These are phyloP conservation scores for Rhinopithecus roxellana DNA, from an alignment of 2,113 vertebrate species.

Conservation along the genomic window DNA sequence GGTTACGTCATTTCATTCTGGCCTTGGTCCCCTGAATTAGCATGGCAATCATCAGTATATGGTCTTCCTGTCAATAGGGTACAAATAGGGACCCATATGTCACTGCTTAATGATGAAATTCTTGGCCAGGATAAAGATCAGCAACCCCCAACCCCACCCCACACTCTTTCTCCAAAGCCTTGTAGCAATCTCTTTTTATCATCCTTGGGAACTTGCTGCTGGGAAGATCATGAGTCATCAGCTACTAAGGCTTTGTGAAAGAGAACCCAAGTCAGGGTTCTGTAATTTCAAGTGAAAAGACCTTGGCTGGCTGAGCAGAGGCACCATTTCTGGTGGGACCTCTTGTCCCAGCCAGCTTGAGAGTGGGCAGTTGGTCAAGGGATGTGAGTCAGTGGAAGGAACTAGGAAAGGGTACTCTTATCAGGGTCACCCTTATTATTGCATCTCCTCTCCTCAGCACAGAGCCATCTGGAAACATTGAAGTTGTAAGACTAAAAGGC, in stretches of 20 bases:
- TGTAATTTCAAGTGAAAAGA: slow-evolving; percentile 19
- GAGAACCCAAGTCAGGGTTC: not conserved
- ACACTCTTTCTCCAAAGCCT: slow-evolving; percentile 35
- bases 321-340: not conserved
- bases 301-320: not conserved
- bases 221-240: slow-evolving; percentile 36
- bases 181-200: not conserved
- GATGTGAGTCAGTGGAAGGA: slow-evolving; percentile 52
- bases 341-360: not conserved
- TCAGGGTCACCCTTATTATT: not conserved
- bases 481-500: slow-evolving; percentile 35
- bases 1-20: slow-evolving; percentile 33
- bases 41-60: not conserved
- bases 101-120: slow-evolving; percentile 32
- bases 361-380: not conserved
- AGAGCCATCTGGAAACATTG: not conserved
- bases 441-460: not conserved
- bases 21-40: not conserved
- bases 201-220: not conserved
- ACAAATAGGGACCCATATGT: slow-evolving; percentile 4
- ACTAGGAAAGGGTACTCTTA: not conserved
- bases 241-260: slow-evolving; percentile 21
- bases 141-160: not conserved
- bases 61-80: slow-evolving; percentile 29
- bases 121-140: slow-evolving; percentile 34